phyloP scores from a whole-genome alignment of 2,113 vertebrate species.

The Serinus canaria region DNA sequence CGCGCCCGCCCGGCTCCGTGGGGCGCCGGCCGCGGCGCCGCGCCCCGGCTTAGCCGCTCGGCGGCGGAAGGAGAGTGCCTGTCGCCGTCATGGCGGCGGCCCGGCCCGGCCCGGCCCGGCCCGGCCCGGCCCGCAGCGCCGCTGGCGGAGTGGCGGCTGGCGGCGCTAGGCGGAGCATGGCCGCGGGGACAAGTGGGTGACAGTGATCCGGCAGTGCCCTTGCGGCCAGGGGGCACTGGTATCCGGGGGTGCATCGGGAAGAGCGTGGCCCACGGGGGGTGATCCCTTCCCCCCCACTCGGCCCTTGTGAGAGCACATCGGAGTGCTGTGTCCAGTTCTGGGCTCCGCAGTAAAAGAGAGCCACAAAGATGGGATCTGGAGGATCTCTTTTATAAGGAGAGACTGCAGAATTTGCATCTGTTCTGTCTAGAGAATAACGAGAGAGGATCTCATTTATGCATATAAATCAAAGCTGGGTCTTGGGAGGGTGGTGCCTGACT shows the following conservation, averaged over 20 bases:
- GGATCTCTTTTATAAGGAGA: background rate
- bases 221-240: background rate
- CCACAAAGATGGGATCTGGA: background rate
- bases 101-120: too few species aligned
- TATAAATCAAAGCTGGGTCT: background rate
- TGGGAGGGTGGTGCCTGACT: too few species aligned
- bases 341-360: background rate
- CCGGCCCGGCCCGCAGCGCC: background rate
- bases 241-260: background rate
- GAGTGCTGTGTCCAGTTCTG: background rate
- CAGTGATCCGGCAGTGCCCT: background rate
- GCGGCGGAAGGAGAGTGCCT: too few species aligned
- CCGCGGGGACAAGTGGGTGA: too few species aligned
- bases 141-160: background rate
- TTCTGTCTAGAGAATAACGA: background rate
- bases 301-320: background rate
- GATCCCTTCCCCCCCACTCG: fast-evolving
- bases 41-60: too few species aligned
- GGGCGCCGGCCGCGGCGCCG: background rate
- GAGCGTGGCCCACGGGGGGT: background rate
- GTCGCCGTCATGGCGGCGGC: too few species aligned
- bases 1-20: background rate
- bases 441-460: background rate
- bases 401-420: background rate
- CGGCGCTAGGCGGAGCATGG: background rate